phyloP scores from a whole-genome alignment of 53 echinoderm and acorn worm species.

The Glandiceps talaboti region DNA sequence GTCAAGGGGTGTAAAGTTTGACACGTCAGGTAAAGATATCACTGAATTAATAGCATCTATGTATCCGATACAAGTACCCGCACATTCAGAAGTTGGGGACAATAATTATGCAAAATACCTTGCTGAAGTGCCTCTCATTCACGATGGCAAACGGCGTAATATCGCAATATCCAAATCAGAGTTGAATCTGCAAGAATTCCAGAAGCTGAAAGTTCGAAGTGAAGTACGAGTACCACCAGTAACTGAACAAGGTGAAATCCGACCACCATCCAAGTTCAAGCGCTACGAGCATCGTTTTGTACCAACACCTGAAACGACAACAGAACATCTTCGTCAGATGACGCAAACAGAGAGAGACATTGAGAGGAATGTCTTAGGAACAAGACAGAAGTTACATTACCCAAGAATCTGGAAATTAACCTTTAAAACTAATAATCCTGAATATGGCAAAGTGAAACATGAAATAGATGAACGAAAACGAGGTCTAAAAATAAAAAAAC shows the following conservation, averaged over 20 bases:
- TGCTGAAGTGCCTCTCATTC: constrained; percentile 53
- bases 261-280: constrained; percentile 47
- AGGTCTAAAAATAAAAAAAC: neutral
- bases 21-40: constrained; percentile 23
- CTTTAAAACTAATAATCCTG: constrained; percentile 71
- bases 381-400: constrained; percentile 36
- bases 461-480: constrained; percentile 11
- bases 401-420: constrained; percentile 81
- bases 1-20: constrained; percentile 31
- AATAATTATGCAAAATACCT: constrained; percentile 72
- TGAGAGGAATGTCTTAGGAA: constrained; percentile 46
- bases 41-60: constrained; percentile 49
- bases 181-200: constrained; percentile 69
- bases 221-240: constrained; percentile 86
- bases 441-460: constrained; percentile 35
- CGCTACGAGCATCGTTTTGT: constrained; percentile 17
- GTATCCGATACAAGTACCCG: constrained; percentile 64
- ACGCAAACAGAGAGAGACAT: constrained; percentile 62
- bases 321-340: constrained; percentile 49
- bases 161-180: constrained; percentile 46
- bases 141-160: constrained; percentile 37
- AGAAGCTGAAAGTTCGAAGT: constrained; percentile 72
- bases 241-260: constrained; percentile 37
- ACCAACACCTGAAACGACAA: constrained; percentile 33
- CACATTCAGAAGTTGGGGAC: constrained; percentile 63